phyloP scores from a whole-genome alignment of 2,113 vertebrate species.

The Jaculus jaculus region DNA sequence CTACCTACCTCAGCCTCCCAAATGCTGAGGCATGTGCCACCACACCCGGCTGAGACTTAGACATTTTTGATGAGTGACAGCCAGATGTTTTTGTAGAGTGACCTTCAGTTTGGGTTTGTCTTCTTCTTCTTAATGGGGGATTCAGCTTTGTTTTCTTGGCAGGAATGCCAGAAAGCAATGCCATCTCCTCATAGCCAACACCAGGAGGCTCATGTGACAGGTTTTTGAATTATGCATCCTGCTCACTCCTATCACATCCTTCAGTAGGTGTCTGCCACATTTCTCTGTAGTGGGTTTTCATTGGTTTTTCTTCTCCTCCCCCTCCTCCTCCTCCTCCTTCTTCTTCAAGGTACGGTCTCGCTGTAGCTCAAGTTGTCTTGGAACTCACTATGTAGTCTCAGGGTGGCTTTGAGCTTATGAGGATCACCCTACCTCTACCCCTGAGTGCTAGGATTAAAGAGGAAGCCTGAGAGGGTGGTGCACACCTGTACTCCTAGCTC shows the following conservation, averaged over 20 bases:
- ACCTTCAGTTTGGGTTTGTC: not conserved
- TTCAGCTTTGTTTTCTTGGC: not conserved
- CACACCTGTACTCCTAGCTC: not conserved
- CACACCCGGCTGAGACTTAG: no score
- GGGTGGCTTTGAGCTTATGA: no score
- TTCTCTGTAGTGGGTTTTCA: not conserved
- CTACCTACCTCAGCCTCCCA: no score
- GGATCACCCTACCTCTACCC: no score
- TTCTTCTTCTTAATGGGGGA: not conserved
- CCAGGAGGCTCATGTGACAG: not conserved
- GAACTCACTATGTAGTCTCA: no score
- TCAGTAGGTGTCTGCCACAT: not conserved
- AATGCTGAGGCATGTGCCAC: no score
- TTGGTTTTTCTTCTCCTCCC: no score
- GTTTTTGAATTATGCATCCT: not conserved
- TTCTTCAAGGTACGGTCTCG: not conserved
- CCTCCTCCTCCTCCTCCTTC: no score
- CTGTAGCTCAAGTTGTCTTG: no score
- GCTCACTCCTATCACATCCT: no score
- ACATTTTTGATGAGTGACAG: not conserved
- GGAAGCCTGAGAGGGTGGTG: not conserved
- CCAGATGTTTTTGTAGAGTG: not conserved
- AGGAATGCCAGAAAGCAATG: not conserved
- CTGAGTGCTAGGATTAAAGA: no score
- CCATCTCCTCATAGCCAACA: not conserved